Evolutionary conservation across 2,113 vertebrate genomes (phyloP).

Genomic region (Burhinus bistriatus): DNA sequence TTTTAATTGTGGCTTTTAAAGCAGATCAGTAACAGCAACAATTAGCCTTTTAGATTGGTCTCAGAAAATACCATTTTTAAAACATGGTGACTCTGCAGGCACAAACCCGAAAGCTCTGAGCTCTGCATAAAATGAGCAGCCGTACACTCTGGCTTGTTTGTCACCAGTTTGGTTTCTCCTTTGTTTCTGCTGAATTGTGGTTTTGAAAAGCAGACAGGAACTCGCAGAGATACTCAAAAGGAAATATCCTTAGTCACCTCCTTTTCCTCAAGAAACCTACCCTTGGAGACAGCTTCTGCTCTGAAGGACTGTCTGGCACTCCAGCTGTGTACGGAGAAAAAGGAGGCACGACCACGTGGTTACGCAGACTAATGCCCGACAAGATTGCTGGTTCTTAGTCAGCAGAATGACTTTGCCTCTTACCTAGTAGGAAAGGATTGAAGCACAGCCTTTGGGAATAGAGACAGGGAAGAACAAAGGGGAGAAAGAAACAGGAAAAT

Average conservation of each 20-base stretch:
- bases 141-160: not conserved
- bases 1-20: conserved; percentile 59
- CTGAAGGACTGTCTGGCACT: not conserved
- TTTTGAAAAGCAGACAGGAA: not conserved
- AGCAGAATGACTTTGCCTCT: not conserved
- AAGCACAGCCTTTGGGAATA: fast-evolving
- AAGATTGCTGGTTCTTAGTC: not conserved
- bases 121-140: conserved; percentile 25
- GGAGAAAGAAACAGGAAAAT: not conserved
- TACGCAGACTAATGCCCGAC: not conserved
- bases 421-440: not conserved
- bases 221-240: not conserved
- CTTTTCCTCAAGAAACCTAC: not conserved
- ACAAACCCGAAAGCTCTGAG: conserved; percentile 12
- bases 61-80: conserved; percentile 49
- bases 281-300: not conserved
- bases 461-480: not conserved
- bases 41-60: conserved; percentile 55
- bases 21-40: conserved; percentile 54
- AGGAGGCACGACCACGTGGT: not conserved
- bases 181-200: not conserved
- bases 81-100: conserved; percentile 47
- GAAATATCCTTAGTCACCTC: not conserved
- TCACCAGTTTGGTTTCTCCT: not conserved
- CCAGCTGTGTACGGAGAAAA: not conserved